A percentile compares a stretch with the other conserved stretches of the same genome.
Evolutionary conservation across 2,888 invertebrate genomes (phyloP).

Genomic region (Sclerodermus sp.): DNA sequence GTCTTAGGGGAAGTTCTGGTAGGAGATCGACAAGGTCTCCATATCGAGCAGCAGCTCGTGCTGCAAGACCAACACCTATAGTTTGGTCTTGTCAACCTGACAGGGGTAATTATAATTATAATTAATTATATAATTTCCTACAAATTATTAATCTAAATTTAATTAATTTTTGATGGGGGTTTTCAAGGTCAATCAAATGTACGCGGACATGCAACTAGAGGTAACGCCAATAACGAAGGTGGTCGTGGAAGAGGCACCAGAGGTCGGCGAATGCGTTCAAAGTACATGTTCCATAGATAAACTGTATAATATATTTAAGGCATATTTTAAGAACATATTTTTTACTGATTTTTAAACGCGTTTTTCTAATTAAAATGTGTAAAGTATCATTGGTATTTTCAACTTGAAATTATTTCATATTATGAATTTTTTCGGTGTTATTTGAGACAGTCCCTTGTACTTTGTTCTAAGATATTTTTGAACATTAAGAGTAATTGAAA

Average conservation of each 20-base stretch:
- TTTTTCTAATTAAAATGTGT: no score
- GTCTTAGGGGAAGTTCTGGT: slow-evolving; percentile 38
- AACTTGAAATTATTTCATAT: no score
- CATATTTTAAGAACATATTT: no score
- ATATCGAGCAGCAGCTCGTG: slow-evolving; percentile 47
- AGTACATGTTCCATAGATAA: slow-evolving; percentile 25
- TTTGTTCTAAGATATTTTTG: no score
- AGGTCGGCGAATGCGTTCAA: slow-evolving; percentile 42
- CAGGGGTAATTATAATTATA: slow-evolving; percentile 26
- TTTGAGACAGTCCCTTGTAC: no score
- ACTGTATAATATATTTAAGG: not conserved
- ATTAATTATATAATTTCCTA: not conserved
- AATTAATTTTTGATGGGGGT: no score
- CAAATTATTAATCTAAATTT: no score
- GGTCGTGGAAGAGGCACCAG: slow-evolving; percentile 41
- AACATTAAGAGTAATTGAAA: no score
- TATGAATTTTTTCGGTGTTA: no score
- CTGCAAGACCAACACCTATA: slow-evolving; percentile 65
- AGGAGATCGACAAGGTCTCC: slow-evolving; percentile 49
- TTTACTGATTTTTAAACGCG: no score
- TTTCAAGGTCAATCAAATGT: slow-evolving; percentile 30
- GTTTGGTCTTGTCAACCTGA: slow-evolving; percentile 61
- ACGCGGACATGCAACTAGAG: slow-evolving; percentile 41
- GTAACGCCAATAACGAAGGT: slow-evolving; percentile 33
- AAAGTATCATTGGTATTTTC: no score